Base-by-base conservation (phyloP, 2,113 vertebrate species). In the Bubo bubo region DNA sequence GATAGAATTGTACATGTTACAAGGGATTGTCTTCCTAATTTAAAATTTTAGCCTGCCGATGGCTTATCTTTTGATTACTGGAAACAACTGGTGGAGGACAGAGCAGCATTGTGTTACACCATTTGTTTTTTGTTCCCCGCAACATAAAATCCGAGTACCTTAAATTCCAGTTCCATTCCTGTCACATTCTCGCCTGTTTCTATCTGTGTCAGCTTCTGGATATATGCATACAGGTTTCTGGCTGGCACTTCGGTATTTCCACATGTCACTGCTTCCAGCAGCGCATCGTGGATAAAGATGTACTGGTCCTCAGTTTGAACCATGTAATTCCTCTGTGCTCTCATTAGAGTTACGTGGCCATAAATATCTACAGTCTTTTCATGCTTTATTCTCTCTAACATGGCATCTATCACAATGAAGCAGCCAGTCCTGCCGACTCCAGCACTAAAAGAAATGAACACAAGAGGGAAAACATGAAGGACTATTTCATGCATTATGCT, bases 301-400 rank as follows among this genome's bases (percentile, higher is more conserved):
- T 99, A 99, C 95, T 99, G 99, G 98, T 99, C 99, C 98, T 99
- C 99, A 47, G 99, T 99, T 97, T 99, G 99, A 98, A 99, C 99
- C 99, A 99, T 99, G 98, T 99, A 99, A 98, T 99, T 99, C 96
- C 99, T 99, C 98, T 99, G 99, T 66, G 99, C 99, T 95, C 99
- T 99, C 99, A 99, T 99, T 98, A 99, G 98, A 95, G 99, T 99
- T 96, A 99, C 99, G 71, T 99, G 99, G 93, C 99, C 99, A 94
- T 99, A 99, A 98, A 99, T 99, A 98, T 99, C 99, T 98, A 99
- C 99, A 92, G 99, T 99, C 98, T 99, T 99, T 99, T 99, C 99
- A 96, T 99, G 99, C 96, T 99, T 99, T 98, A 99, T 99, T 95
- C 99, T 98, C 97, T 99, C 99, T 98, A 99, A 96, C 99, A 99